Evolutionary conservation across 2,888 invertebrate species (phyloP), one percentile per base, ranked within the genome.

Genomic region (Drosophila trichaetosa): DNA sequence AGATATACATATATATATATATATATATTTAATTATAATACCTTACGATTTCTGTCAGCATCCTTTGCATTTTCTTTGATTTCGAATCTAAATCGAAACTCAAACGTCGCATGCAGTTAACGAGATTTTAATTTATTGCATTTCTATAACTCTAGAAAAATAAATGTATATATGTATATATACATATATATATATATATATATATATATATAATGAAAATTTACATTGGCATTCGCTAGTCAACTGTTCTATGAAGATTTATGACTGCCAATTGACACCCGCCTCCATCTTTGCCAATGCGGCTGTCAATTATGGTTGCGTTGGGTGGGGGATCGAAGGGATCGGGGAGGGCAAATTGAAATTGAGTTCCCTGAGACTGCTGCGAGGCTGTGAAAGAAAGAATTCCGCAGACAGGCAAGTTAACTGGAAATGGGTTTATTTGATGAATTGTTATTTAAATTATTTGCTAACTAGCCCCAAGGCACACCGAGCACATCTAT

Each of bases 201-300:
- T 7, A 69, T 64, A 65, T 87, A 89, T 27, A 72, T 80, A 65
- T 89, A 86, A 90, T 89, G 89, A 83, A 87, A 79, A 74, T 86
- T 69, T 76, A 73, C 82, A 73, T 79, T 84, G 89, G 81, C 85
- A 87, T 82, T 85, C 89, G 82, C 61, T 71, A 90, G 89, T 83
- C 82, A 79, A 76, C 51, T 57, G 68, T 73, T 89, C 89, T 89
- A 87, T 89, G 90, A 90, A 90, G 87, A 87, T 87, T 87, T 87
- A 87, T 90, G 85, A 62, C 68, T 56, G 48, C 72, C 86, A 90
- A 86, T 86, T 86, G 90, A 90, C 86, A 81, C 66, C 72, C 77
- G 73, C 82, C 82, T 80, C 83, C 82, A 66, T 74, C 87, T 70
- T 60, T 69, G 52, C 69, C 68, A 69, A 70, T 69, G 57, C 72